A percentile compares a stretch with the other conserved stretches of the same genome.
These are phyloP conservation scores for Lepetodrilus schrolli DNA, from an alignment of 2,888 invertebrate genomes.

Conservation along the genomic window DNA sequence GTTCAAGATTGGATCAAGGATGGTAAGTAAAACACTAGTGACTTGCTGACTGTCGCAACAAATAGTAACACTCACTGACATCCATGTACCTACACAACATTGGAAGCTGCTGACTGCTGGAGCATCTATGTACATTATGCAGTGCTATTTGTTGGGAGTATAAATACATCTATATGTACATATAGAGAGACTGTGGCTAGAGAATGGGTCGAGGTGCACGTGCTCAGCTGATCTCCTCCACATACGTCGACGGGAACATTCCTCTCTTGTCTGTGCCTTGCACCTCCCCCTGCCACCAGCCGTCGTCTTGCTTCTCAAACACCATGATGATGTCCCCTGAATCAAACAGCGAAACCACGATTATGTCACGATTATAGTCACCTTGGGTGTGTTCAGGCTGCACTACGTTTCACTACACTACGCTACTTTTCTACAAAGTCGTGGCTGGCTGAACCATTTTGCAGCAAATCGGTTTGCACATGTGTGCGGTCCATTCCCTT, in stretches of 20 bases:
- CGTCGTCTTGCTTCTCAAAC: slow-evolving; percentile 92
- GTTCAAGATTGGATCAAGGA: no score
- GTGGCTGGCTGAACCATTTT: no score
- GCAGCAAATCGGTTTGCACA: no score
- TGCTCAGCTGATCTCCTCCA: slow-evolving; percentile 78
- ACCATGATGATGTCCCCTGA: slow-evolving; percentile 90
- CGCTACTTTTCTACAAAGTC: no score
- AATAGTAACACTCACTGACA: no score
- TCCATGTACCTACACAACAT: neutral
- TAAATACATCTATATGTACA: slow-evolving; percentile 16
- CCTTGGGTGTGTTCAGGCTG: neutral
- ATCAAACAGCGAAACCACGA: neutral
- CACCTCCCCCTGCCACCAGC: slow-evolving; percentile 95
- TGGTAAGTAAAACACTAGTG: no score
- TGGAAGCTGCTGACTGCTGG: neutral
- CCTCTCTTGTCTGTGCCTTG: slow-evolving; percentile 89
- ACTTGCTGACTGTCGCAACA: no score
- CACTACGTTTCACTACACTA: neutral
- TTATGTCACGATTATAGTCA: neutral
- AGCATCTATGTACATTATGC: neutral
- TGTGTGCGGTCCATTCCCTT: no score
- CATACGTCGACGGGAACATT: slow-evolving; percentile 95
- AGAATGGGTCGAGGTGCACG: neutral
- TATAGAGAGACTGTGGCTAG: neutral
- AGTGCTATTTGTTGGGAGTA: neutral